Conservation (phyloP, 2,113 vertebrate species). For the Syrrhaptes paradoxus region DNA sequence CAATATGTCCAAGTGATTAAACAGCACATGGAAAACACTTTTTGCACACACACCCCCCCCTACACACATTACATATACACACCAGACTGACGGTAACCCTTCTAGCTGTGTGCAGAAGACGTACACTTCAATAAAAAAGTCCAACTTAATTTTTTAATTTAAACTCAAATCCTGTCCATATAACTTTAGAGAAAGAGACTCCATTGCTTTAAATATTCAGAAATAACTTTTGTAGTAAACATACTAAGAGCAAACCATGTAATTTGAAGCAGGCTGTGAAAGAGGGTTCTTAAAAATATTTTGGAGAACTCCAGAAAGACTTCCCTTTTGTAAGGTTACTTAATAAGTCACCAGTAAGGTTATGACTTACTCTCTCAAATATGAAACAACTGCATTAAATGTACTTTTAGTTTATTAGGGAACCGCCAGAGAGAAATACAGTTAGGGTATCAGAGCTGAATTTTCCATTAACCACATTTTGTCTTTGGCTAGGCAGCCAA, state of each 20-base stretch:
- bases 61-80: too few species aligned
- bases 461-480: not conserved
- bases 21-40: not conserved
- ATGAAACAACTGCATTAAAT: not conserved
- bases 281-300: not conserved
- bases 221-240: not conserved
- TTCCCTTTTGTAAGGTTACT: not conserved
- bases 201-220: not conserved
- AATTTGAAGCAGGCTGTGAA: not conserved
- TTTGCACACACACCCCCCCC: not conserved
- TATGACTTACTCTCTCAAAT: not conserved
- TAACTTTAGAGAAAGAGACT: not conserved
- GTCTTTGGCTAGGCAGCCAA: not conserved
- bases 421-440: not conserved
- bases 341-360: not conserved
- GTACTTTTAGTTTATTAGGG: not conserved
- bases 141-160: not conserved
- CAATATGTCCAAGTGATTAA: not conserved
- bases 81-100: not conserved
- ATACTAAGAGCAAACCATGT: not conserved
- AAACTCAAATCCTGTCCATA: not conserved
- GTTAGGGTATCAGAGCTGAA: not conserved
- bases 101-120: not conserved
- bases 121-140: not conserved
- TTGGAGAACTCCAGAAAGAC: not conserved